Evolutionary conservation across 2,797 vertebrate species (phyloP).

Genomic region (Lagocephalus sceleratus): DNA sequence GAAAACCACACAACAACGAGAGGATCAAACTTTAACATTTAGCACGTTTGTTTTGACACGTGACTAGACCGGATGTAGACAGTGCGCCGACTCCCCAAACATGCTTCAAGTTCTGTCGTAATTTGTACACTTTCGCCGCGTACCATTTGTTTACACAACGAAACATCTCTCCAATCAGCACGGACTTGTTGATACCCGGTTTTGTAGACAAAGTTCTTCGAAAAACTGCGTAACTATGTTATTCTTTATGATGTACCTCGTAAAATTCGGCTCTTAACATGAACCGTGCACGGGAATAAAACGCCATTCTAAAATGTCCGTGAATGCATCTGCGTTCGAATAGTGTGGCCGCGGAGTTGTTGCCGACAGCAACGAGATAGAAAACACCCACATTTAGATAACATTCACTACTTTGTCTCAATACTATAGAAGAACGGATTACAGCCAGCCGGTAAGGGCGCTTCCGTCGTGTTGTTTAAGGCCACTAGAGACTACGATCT

Average conservation of each 20-base stretch:
- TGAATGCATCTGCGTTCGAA: constrained; percentile 59
- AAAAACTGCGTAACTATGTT: too few species aligned
- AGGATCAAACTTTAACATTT: constrained; percentile 8
- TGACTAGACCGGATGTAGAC: constrained; percentile 32
- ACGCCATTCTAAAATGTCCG: fast-evolving
- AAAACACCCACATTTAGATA: constrained; percentile 70
- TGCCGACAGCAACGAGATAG: constrained; percentile 66
- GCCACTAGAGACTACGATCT: too few species aligned
- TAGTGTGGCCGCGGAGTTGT: constrained; percentile 73
- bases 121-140: constrained; percentile 1
- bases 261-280: too few species aligned
- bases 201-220: too few species aligned
- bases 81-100: constrained; percentile 54
- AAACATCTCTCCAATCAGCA: too few species aligned
- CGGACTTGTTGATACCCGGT: too few species aligned
- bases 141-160: too few species aligned
- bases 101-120: not conserved
- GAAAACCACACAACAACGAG: not conserved
- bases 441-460: not conserved
- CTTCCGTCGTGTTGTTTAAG: too few species aligned
- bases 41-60: constrained; percentile 62
- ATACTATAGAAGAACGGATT: not conserved
- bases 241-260: too few species aligned
- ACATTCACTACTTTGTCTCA: not conserved
- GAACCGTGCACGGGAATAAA: not conserved